Conservation (phyloP, 2,113 vertebrate species). For the Etheostoma spectabile region DNA sequence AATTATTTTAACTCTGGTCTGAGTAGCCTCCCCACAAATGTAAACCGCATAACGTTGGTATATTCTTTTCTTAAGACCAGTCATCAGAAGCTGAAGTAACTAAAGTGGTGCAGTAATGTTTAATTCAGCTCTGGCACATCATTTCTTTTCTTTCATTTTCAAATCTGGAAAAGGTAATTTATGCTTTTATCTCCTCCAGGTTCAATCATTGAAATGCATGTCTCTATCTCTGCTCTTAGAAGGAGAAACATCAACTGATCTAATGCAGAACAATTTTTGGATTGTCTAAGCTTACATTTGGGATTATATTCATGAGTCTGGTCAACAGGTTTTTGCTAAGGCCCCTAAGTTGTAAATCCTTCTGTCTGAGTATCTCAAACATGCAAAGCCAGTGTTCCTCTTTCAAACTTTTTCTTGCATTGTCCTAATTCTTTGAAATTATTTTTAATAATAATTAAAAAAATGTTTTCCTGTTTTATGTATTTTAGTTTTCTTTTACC, state of each 20-base stretch:
- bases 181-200: not conserved
- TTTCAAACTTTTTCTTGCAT: not conserved
- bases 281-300: not conserved
- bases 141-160: not conserved
- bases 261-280: not conserved
- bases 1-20: not conserved
- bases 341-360: not conserved
- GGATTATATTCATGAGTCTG: not conserved
- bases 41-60: not conserved
- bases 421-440: too few species aligned
- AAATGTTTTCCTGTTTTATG: not conserved
- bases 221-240: not conserved
- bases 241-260: not conserved
- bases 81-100: not conserved
- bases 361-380: too few species aligned
- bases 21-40: not conserved
- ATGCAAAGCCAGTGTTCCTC: not conserved
- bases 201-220: not conserved
- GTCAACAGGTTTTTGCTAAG: not conserved
- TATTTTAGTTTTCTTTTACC: not conserved
- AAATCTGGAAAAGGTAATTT: not conserved
- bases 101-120: not conserved
- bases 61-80: not conserved
- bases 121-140: not conserved
- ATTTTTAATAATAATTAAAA: not conserved